These are phyloP conservation scores for Callyntrura sp. DNA, from an alignment of 2,888 invertebrate genomes.

Conservation along the genomic window DNA sequence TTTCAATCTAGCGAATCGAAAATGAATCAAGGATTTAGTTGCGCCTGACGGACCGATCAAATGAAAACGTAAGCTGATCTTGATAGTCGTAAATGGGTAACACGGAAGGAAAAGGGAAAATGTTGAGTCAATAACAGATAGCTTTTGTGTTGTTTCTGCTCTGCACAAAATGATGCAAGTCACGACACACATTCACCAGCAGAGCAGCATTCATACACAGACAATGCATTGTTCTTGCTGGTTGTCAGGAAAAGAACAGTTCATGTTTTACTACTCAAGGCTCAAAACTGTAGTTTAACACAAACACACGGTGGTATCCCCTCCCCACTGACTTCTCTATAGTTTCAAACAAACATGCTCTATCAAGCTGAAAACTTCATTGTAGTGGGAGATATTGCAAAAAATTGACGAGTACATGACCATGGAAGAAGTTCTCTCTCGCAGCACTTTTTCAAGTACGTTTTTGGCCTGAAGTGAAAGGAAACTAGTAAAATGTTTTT, in stretches of 20 bases:
- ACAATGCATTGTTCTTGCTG: background rate
- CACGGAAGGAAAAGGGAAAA: conserved; percentile 47
- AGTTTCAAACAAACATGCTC: conserved; percentile 8
- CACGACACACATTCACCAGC: background rate
- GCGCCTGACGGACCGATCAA: conserved; percentile 66
- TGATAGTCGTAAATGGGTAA: conserved; percentile 53
- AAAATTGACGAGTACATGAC: conserved; percentile 25
- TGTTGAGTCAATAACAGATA: conserved; percentile 19
- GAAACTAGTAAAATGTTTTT: background rate
- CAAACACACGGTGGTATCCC: background rate
- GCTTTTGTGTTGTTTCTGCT: conserved; percentile 15
- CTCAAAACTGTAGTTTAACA: background rate
- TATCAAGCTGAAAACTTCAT: conserved; percentile 14
- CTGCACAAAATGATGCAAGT: conserved; percentile 41
- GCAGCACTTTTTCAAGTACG: conserved; percentile 11
- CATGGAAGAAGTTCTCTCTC: background rate
- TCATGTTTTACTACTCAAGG: background rate
- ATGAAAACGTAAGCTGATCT: conserved; percentile 58
- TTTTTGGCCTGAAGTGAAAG: conserved; percentile 1
- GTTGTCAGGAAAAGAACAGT: background rate
- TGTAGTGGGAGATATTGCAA: background rate
- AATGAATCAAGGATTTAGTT: conserved; percentile 71
- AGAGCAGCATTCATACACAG: background rate
- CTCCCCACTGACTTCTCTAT: conserved; percentile 7
- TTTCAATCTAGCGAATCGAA: conserved; percentile 70